phyloP scores from a whole-genome alignment of 2,113 vertebrate species.

The Stigmatopora nigra region DNA sequence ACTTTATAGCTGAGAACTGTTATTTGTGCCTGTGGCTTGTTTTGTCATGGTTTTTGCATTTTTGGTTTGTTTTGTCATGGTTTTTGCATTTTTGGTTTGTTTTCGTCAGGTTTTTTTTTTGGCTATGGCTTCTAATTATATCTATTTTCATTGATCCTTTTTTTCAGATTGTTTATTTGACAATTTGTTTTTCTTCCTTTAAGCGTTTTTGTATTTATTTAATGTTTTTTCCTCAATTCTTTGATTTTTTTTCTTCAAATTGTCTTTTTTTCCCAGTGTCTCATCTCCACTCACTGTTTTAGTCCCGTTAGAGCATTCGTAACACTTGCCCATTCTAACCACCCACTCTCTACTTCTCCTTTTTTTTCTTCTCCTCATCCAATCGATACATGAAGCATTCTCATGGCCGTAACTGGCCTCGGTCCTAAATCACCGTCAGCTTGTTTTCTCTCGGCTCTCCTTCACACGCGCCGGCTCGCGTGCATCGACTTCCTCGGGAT shows the following conservation, averaged over 20 bases:
- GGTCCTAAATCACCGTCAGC: slow-evolving; percentile 52
- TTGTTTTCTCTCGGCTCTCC: slow-evolving; percentile 29
- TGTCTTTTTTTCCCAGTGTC: not conserved
- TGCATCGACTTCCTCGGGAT: slow-evolving; percentile 35
- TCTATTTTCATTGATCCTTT: not conserved
- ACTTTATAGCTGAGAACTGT: not conserved
- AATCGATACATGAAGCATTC: slow-evolving; percentile 67
- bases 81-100: not conserved
- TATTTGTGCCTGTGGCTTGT: not conserved
- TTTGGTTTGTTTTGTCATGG: not conserved
- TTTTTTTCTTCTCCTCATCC: slow-evolving; percentile 9
- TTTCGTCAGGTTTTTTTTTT: not conserved
- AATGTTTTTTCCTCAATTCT: no score
- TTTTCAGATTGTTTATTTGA: not conserved
- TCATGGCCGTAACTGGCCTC: slow-evolving; percentile 38
- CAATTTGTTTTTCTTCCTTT: not conserved
- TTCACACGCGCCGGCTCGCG: slow-evolving; percentile 28
- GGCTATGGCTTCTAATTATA: not conserved
- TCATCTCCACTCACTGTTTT: not conserved
- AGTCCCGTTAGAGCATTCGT: slow-evolving; percentile 28
- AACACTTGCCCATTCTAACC: slow-evolving; percentile 6
- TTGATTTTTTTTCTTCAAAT: no score
- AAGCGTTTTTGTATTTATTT: not conserved
- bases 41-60: not conserved
- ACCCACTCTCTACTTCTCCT: slow-evolving; percentile 37